Percentiles rank a stretch among this genome's conserved stretches.
phyloP scores from a whole-genome alignment of 2,113 vertebrate genomes.

The Apeltes quadracus region DNA sequence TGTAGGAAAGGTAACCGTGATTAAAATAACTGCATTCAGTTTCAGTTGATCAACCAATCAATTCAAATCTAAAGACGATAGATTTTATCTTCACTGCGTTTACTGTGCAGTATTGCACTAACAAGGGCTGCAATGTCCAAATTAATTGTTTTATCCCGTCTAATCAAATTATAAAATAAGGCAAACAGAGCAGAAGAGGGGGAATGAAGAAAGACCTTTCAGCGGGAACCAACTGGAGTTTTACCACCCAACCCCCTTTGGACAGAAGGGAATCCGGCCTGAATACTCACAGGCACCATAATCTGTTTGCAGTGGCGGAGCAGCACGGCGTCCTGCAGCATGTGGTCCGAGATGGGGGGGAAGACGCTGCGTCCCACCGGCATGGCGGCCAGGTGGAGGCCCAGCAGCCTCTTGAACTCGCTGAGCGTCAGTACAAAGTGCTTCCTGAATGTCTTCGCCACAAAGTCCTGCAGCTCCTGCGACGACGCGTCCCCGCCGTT shows the following conservation, averaged over 20 bases:
- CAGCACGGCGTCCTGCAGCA: constrained; percentile 93
- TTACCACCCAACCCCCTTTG: no score
- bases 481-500: constrained; percentile 74
- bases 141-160: background rate
- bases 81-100: background rate
- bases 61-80: background rate
- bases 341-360: constrained; percentile 91
- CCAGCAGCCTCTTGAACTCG: constrained; percentile 95
- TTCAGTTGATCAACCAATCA: background rate
- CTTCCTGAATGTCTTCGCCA: constrained; percentile 88
- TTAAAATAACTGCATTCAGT: background rate
- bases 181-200: no score
- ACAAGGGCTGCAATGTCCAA: background rate
- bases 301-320: constrained; percentile 94
- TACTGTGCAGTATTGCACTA: background rate
- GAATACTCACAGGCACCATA: constrained; percentile 95
- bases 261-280: background rate
- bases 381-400: constrained; percentile 93
- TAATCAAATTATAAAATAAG: background rate
- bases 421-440: constrained; percentile 94
- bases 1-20: no score
- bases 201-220: no score
- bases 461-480: constrained; percentile 90
- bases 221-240: no score
- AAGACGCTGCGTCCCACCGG: constrained; percentile 87